phyloP scores from a whole-genome alignment of 2,888 invertebrate species.

The Caenorhabditis wallacei region DNA sequence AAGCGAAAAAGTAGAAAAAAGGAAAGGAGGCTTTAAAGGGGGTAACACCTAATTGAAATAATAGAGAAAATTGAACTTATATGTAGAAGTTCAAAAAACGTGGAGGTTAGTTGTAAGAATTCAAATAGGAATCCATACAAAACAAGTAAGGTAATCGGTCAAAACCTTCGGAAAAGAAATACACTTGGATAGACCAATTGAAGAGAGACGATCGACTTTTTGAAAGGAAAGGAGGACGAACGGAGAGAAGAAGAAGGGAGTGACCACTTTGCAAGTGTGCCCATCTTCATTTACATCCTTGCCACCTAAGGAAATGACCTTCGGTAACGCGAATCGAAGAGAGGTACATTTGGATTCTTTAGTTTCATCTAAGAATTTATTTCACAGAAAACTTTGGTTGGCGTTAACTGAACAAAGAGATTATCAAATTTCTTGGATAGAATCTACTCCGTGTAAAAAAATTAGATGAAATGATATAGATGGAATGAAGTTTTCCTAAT shows the following conservation, averaged over 20 bases:
- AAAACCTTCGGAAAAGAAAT: background rate
- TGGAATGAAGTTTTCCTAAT: too few species aligned
- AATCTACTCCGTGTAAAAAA: too few species aligned
- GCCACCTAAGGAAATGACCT: conserved; percentile 36
- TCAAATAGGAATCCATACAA: background rate
- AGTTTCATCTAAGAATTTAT: background rate
- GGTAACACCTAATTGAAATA: too few species aligned
- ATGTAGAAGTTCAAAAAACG: background rate
- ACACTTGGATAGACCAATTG: conserved; percentile 35
- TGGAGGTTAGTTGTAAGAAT: background rate
- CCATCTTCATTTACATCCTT: conserved; percentile 38
- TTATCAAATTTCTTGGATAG: too few species aligned
- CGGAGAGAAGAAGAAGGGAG: conserved; percentile 4
- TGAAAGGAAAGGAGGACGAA: conserved; percentile 25
- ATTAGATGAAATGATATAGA: too few species aligned
- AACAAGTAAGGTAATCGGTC: conserved; percentile 9
- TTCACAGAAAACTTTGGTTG: too few species aligned
- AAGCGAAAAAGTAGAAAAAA: conserved; percentile 7
- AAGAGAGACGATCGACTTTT: conserved; percentile 36
- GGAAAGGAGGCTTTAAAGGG: background rate
- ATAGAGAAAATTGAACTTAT: background rate
- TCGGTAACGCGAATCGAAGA: background rate
- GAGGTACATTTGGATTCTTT: background rate
- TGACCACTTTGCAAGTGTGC: conserved; percentile 30
- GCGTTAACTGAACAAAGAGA: too few species aligned